A percentile compares a stretch with the other conserved stretches of the same genome.
Evolutionary conservation across 2,797 vertebrate genomes (phyloP).

Genomic region (Potorous gilbertii): DNA sequence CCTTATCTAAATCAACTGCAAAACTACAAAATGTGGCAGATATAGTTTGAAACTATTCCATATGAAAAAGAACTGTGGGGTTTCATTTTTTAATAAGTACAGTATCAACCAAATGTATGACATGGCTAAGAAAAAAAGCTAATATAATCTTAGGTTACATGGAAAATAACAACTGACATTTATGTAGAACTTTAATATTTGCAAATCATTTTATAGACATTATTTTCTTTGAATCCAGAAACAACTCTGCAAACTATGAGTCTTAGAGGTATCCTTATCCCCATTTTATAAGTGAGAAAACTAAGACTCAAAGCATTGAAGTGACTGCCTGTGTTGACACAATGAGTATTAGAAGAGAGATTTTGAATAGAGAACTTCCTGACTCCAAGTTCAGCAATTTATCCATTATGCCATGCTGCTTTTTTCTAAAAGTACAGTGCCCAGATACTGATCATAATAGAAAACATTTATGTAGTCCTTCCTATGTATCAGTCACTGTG

Average conservation of each 20-base stretch:
- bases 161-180: not conserved
- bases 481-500: not conserved
- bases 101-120: not conserved
- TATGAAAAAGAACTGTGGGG: not conserved
- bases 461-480: not conserved
- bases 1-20: not conserved
- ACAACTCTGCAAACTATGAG: not conserved
- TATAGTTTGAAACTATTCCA: not conserved
- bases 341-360: not conserved
- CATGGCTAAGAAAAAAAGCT: not conserved
- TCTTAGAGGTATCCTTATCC: not conserved
- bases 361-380: not conserved
- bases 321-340: not conserved
- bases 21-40: not conserved
- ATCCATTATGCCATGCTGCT: not conserved
- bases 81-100: not conserved
- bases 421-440: not conserved
- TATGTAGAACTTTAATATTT: not conserved
- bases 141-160: not conserved
- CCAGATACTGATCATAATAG: not conserved
- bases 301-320: not conserved
- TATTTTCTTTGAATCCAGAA: not conserved
- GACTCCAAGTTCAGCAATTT: not conserved
- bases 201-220: not conserved
- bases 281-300: not conserved